Conservation (phyloP, 2,888 invertebrate genomes). For the Strigamia maritima region DNA sequence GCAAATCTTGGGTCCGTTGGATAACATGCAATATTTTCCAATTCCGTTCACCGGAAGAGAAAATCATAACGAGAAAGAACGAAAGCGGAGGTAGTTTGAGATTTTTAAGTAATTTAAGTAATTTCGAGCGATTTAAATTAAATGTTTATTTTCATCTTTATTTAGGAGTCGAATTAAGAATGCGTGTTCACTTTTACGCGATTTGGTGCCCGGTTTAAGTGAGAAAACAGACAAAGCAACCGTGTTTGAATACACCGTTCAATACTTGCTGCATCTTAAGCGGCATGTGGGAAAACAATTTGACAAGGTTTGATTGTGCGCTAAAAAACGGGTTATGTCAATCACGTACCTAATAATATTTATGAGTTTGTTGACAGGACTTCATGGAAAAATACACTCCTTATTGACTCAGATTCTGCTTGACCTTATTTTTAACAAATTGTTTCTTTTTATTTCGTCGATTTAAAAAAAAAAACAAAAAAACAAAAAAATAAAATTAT, state of each 20-base stretch:
- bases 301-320: conserved; percentile 47
- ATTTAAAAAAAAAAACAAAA: not conserved
- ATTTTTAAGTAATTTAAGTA: not conserved
- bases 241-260: conserved; percentile 52
- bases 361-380: conserved; percentile 3
- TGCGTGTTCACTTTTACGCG: conserved; percentile 50
- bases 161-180: conserved; percentile 48
- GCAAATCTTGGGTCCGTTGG: conserved; percentile 31
- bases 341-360: not conserved
- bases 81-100: conserved; percentile 36
- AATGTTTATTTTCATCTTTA: not conserved
- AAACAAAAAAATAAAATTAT: not conserved
- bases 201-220: conserved; percentile 51
- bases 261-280: conserved; percentile 51
- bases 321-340: not conserved
- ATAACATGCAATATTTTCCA: conserved; percentile 36
- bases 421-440: not conserved
- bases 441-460: not conserved
- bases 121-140: not conserved
- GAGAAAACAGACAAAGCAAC: conserved; percentile 53
- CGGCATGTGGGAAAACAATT: conserved; percentile 46
- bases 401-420: conserved; percentile 24
- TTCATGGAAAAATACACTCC: conserved; percentile 38
- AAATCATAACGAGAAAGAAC: conserved; percentile 41
- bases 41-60: conserved; percentile 37